These are phyloP conservation scores for Aporophyla nigra DNA, from an alignment of 2,888 invertebrate genomes.

Conservation along the genomic window DNA sequence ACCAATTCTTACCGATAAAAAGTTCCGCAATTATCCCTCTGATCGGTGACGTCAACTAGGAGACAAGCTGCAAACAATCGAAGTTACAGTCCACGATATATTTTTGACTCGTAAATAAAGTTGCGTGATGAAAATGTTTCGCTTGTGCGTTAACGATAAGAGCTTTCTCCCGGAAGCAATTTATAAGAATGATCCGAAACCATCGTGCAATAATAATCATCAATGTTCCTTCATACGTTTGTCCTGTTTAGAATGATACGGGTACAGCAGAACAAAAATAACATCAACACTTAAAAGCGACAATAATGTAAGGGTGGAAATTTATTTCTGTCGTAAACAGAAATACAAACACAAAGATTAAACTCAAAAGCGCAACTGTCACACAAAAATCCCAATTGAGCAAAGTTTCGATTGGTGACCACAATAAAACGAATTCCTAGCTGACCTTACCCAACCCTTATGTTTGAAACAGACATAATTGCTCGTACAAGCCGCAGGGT, in stretches of 20 bases:
- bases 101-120: no score
- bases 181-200: neutral
- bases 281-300: neutral
- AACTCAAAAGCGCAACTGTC: neutral
- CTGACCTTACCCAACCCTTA: slow-evolving; percentile 37
- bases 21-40: no score
- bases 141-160: no score
- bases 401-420: slow-evolving; percentile 2
- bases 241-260: neutral
- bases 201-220: neutral
- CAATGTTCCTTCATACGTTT: neutral
- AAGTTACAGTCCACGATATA: no score
- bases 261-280: no score
- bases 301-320: neutral
- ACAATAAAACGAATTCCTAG: neutral
- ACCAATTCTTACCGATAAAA: no score
- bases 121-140: no score
- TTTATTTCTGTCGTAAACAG: neutral
- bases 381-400: neutral
- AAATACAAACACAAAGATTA: neutral
- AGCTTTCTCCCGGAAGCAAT: neutral
- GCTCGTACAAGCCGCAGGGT: neutral
- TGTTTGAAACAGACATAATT: slow-evolving; percentile 53
- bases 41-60: slow-evolving; percentile 13
- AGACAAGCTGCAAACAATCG: neutral